Conservation (phyloP, 2,888 invertebrate species). For the Andrena bicolor region DNA sequence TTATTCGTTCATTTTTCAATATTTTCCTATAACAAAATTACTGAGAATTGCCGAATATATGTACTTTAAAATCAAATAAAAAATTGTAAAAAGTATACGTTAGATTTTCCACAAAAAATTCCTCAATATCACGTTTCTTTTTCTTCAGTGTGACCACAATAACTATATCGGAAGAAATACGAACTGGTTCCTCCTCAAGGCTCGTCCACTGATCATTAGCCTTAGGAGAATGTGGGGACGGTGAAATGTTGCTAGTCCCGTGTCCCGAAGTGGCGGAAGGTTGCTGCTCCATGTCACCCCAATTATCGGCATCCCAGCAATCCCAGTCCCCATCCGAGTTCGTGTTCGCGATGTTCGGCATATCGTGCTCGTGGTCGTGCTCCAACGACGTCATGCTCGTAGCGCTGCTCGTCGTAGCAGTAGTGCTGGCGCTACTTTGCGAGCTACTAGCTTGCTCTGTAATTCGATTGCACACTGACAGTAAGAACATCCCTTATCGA, state of each 20-base stretch:
- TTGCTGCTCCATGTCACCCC: conserved; percentile 94
- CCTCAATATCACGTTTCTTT: too few species aligned
- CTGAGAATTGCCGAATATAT: too few species aligned
- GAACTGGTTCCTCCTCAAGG: conserved; percentile 92
- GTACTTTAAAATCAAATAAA: too few species aligned
- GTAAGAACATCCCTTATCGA: background rate
- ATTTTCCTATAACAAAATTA: too few species aligned
- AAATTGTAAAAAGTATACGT: too few species aligned
- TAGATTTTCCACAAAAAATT: too few species aligned
- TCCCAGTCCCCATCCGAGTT: conserved; percentile 93
- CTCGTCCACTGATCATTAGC: conserved; percentile 94
- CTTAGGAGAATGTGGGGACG: conserved; percentile 87
- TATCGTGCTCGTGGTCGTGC: conserved; percentile 90
- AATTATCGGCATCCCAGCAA: conserved; percentile 94
- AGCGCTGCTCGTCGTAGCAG: conserved; percentile 94
- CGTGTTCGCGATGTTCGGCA: conserved; percentile 90
- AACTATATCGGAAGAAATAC: conserved; percentile 13
- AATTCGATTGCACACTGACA: conserved; percentile 60
- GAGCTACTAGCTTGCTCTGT: conserved; percentile 90
- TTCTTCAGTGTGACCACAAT: too few species aligned
- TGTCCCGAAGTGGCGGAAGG: conserved; percentile 82
- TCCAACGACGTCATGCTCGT: conserved; percentile 96
- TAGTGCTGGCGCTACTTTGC: conserved; percentile 91
- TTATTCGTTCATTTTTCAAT: too few species aligned
- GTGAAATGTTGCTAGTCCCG: conserved; percentile 85